Evolutionary conservation across 2,113 vertebrate species (phyloP), one percentile per base, ranked within the genome.

Genomic region (Genyomyrus donnyi): DNA sequence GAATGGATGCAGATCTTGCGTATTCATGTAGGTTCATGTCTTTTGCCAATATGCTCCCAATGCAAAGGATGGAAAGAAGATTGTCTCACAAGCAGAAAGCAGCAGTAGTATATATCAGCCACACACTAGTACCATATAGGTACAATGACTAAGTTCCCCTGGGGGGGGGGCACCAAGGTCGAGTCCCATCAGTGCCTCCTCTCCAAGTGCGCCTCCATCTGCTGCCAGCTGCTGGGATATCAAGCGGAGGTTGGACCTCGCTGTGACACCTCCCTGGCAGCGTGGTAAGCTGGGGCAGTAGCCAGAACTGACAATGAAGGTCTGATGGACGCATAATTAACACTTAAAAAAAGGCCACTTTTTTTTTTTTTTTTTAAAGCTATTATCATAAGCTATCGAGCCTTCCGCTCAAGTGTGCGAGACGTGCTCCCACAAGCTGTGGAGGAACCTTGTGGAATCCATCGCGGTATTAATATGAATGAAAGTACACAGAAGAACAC

Each of bases 151-250:
- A 80, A 42, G 15, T 80, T 80, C 31, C 74, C 35, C 74, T 17
- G n/a, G 62, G 9, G 49, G 53, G 35, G 90, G 91, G 90, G 90
- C n/a, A 70, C 89, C 89, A 93, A 94, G 92, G 93, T 93, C 90
- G 94, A 88, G 90, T 93, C 91, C 89, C 91, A 90, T 90, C 92
- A 90, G 88, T 88, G 87, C 74, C 89, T 87, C 90, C 91, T 90
- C 88, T 80, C 31, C 35, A 84, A 90, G 88, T 17, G 88, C 77
- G 91, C 50, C 52, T 93, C 92, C 93, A 92, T 95, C 93, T 95
- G 93, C 88, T 93, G 92, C 93, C 92, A 94, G 93, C 92, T 94
- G 93, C 93, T 93, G 91, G 83, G 27, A 90, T 21, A 89, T 80
- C 53, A 42, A 91, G 90, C 89, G 77, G 84, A 93, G 88, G 91